A percentile compares a stretch with the other conserved stretches of the same genome.
Conservation (phyloP, 2,888 invertebrate genomes). For the Fabriciana adippe region DNA sequence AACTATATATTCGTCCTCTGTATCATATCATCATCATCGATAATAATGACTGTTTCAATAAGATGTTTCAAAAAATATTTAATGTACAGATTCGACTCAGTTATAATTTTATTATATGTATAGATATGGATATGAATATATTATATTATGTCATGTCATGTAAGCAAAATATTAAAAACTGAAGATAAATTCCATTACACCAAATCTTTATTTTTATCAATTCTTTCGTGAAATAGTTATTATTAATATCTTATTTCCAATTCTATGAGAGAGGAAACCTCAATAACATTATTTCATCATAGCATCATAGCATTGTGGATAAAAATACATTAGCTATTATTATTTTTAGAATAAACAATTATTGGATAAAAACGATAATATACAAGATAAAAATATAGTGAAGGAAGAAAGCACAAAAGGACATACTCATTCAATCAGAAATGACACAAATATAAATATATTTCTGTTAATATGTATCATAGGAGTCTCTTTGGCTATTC, state of each 20-base stretch:
- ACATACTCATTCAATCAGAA: conserved; percentile 39
- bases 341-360: conserved; percentile 42
- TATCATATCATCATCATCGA: no score
- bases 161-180: no score
- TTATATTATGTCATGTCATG: no score
- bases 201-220: no score
- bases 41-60: no score
- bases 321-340: conserved; percentile 3
- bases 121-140: no score
- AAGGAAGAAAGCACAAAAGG: conserved; percentile 38
- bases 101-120: no score
- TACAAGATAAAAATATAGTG: conserved; percentile 37
- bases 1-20: no score
- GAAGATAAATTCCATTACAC: no score
- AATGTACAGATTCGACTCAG: no score
- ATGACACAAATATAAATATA: conserved; percentile 52
- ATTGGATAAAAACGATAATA: conserved; percentile 34
- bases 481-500: conserved; percentile 61
- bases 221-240: not conserved
- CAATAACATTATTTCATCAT: no score
- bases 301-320: not conserved
- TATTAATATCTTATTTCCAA: not conserved
- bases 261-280: not conserved
- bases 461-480: conserved; percentile 64
- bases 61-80: no score